Evolutionary conservation across 2,888 invertebrate genomes (phyloP).

Genomic region (Cylindroiulus punctatus): DNA sequence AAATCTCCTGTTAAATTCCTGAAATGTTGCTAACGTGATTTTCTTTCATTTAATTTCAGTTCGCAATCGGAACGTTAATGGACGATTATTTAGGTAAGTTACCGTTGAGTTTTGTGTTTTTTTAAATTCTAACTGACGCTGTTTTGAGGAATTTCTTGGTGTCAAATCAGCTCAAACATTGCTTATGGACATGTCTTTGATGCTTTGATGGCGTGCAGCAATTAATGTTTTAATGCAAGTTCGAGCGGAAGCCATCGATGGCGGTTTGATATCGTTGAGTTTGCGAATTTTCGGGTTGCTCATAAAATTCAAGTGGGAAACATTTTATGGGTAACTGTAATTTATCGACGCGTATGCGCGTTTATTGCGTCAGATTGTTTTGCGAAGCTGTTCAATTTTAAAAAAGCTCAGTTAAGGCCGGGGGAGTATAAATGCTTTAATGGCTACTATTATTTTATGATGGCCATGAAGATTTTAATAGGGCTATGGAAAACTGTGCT

Average conservation of each 20-base stretch:
- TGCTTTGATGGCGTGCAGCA: background rate
- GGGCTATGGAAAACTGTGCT: slow-evolving; percentile 9
- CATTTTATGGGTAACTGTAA: slow-evolving; percentile 13
- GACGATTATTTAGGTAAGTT: slow-evolving; percentile 24
- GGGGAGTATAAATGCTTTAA: slow-evolving; percentile 41
- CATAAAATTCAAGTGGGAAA: background rate
- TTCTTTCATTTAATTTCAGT: background rate
- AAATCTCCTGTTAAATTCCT: background rate
- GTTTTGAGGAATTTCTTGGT: background rate
- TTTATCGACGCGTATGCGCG: slow-evolving; percentile 11
- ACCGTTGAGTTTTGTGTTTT: background rate
- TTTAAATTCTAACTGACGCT: background rate
- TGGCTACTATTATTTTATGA: slow-evolving; percentile 31
- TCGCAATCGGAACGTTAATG: slow-evolving; percentile 2
- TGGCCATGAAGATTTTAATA: slow-evolving; percentile 32
- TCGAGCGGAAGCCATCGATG: background rate
- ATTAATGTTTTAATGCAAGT: background rate
- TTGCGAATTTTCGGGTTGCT: slow-evolving; percentile 5
- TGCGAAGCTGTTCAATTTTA: slow-evolving; percentile 40
- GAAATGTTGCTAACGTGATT: background rate
- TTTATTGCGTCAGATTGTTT: slow-evolving; percentile 43
- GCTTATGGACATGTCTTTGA: too few species aligned
- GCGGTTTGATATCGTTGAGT: background rate
- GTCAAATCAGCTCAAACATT: too few species aligned
- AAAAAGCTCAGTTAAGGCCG: background rate